phyloP scores from a whole-genome alignment of 2,888 invertebrate genomes.

The Entomobrya proxima region DNA sequence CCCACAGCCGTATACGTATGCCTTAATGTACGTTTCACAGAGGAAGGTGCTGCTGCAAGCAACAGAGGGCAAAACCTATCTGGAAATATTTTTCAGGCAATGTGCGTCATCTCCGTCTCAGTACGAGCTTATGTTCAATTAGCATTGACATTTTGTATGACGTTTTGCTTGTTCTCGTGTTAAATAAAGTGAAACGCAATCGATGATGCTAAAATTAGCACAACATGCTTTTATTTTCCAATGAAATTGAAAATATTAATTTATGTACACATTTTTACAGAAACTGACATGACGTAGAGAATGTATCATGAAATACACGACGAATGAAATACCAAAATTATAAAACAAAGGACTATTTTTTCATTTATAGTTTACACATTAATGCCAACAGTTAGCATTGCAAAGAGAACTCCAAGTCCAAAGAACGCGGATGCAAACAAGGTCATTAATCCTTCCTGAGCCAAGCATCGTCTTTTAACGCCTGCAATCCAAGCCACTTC shows the following conservation, averaged over 20 bases:
- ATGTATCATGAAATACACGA: too few relatives aligned
- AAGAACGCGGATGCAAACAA: slow-evolving; percentile 6
- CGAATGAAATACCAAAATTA: background rate
- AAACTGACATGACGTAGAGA: too few relatives aligned
- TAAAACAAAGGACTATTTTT: background rate
- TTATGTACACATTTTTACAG: too few relatives aligned
- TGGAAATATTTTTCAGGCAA: background rate
- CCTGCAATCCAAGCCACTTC: background rate
- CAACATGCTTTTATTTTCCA: too few relatives aligned
- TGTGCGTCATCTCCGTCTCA: background rate
- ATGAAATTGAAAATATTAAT: too few relatives aligned
- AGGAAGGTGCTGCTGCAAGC: background rate
- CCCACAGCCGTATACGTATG: background rate
- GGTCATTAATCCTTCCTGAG: background rate
- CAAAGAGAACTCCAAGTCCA: slow-evolving; percentile 19
- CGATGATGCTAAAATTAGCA: too few relatives aligned
- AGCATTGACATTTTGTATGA: background rate
- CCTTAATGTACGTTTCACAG: background rate
- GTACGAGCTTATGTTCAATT: background rate
- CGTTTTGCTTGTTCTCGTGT: background rate
- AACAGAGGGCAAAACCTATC: slow-evolving; percentile 28
- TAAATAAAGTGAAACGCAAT: too few relatives aligned
- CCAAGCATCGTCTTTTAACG: background rate
- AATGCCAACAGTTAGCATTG: slow-evolving; percentile 34
- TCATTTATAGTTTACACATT: background rate